Conservation (phyloP, 2,888 invertebrate species). For the Glaucopsyche alexis region DNA sequence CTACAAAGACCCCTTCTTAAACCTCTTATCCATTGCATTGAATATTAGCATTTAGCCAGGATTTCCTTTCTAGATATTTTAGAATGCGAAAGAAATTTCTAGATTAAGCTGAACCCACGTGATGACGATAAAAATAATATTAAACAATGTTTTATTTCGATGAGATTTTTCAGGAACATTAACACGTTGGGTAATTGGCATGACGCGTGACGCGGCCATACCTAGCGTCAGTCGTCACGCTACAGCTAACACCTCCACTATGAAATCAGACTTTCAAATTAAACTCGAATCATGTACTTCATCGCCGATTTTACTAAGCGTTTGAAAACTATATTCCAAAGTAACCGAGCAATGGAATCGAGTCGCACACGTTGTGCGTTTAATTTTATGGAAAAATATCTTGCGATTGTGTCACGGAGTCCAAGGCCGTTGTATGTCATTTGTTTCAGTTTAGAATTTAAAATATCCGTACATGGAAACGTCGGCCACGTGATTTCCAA, state of each 20-base stretch:
- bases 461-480: not conserved
- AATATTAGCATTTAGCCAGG: too few relatives aligned
- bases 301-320: slow-evolving; percentile 21
- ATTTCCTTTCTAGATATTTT: too few relatives aligned
- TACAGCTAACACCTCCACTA: slow-evolving; percentile 62
- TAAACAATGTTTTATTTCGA: slow-evolving; percentile 3
- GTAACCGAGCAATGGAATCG: slow-evolving; percentile 58
- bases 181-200: slow-evolving; percentile 23
- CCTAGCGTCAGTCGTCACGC: slow-evolving; percentile 58
- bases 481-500: not conserved
- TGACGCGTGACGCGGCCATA: slow-evolving; percentile 52
- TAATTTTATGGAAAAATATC: slow-evolving; percentile 47
- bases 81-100: too few relatives aligned
- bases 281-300: slow-evolving; percentile 11
- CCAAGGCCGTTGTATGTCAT: slow-evolving; percentile 53
- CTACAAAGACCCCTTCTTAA: too few relatives aligned
- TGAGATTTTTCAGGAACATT: slow-evolving; percentile 30
- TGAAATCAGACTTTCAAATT: slow-evolving; percentile 40
- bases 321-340: slow-evolving; percentile 32
- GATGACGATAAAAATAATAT: not conserved
- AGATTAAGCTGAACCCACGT: not conserved
- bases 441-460: slow-evolving; percentile 50
- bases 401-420: slow-evolving; percentile 53
- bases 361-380: slow-evolving; percentile 35
- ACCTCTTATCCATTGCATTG: too few relatives aligned